phyloP scores from a whole-genome alignment of 2,888 invertebrate genomes.

The Leptopterna dolabrata region DNA sequence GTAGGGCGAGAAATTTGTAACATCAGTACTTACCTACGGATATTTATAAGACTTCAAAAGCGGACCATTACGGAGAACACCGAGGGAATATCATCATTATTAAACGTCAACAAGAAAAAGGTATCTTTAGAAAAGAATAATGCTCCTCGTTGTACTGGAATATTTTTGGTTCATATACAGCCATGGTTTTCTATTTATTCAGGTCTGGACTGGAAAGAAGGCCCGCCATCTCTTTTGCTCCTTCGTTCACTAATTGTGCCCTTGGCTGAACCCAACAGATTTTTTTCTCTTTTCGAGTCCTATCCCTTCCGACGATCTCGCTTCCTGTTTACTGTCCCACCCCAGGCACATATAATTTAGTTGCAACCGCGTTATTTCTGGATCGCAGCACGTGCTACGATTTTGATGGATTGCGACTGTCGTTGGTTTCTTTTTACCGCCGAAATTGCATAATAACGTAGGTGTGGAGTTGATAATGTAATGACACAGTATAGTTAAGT shows the following conservation, averaged over 20 bases:
- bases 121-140: slow-evolving; percentile 1
- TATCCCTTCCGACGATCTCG: slow-evolving; percentile 4
- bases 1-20: too few species aligned
- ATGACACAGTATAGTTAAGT: too few species aligned
- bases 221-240: slow-evolving; percentile 27
- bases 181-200: neutral
- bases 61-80: too few species aligned
- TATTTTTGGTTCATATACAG: neutral
- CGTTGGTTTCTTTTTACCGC: too few species aligned
- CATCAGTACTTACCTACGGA: too few species aligned
- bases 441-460: too few species aligned
- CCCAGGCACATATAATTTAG: neutral
- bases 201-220: neutral
- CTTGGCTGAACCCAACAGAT: neutral
- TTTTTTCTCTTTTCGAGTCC: neutral
- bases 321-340: slow-evolving; percentile 23
- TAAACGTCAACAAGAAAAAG: neutral
- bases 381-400: neutral
- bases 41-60: too few species aligned
- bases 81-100: neutral
- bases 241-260: slow-evolving; percentile 25
- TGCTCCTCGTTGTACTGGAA: neutral
- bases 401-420: too few species aligned
- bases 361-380: slow-evolving; percentile 3
- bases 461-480: too few species aligned